phyloP scores from a whole-genome alignment of 2,113 vertebrate genomes.

The Istiophorus platypterus region DNA sequence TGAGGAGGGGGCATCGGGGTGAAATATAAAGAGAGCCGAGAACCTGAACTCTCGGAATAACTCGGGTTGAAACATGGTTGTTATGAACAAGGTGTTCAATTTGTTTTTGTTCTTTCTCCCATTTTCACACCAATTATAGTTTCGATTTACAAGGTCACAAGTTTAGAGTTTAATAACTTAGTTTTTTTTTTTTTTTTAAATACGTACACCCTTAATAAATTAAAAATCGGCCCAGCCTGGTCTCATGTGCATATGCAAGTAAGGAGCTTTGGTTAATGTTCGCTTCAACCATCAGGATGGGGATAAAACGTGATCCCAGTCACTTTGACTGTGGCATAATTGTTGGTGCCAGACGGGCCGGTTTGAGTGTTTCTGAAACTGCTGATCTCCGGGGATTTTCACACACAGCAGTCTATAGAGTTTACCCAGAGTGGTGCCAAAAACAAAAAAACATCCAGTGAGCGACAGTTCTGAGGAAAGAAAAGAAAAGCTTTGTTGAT shows the following conservation, averaged over 20 bases:
- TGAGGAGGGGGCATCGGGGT: background rate
- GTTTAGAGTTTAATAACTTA: background rate
- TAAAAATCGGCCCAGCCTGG: too few relatives aligned
- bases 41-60: background rate
- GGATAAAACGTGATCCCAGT: too few relatives aligned
- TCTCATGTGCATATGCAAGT: too few relatives aligned
- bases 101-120: background rate
- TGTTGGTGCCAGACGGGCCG: too few relatives aligned
- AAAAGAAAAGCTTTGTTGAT: too few relatives aligned
- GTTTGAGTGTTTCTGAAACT: too few relatives aligned
- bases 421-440: background rate
- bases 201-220: too few relatives aligned
- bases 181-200: too few relatives aligned
- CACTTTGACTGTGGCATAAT: too few relatives aligned
- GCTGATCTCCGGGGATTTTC: background rate
- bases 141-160: background rate
- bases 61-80: background rate
- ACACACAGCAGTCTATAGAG: background rate
- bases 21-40: background rate
- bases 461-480: background rate
- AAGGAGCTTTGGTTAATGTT: too few relatives aligned
- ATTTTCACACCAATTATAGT: background rate
- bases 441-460: background rate
- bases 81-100: background rate
- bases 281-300: background rate